phyloP scores from a whole-genome alignment of 2,888 invertebrate species.

The Operophtera brumata region DNA sequence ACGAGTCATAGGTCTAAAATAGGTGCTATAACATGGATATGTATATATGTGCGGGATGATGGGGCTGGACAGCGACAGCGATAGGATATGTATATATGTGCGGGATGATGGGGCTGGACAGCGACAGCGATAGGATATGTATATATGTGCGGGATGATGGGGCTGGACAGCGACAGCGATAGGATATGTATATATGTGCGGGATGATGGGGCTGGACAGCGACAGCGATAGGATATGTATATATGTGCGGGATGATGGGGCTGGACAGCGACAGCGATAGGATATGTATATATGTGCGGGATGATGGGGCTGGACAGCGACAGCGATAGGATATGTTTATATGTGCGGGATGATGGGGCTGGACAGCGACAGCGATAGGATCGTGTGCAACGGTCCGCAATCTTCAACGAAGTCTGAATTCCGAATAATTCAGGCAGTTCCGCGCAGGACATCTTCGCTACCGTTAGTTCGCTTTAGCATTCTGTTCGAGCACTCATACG shows the following conservation, averaged over 20 bases:
- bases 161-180: conserved; percentile 39
- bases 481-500: conserved; percentile 53
- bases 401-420: conserved; percentile 55
- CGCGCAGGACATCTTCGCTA: conserved; percentile 59
- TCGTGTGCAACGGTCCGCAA: conserved; percentile 49
- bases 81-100: conserved; percentile 33
- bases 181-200: conserved; percentile 25
- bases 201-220: conserved; percentile 33
- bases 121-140: conserved; percentile 38
- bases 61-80: conserved; percentile 35
- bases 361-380: conserved; percentile 43
- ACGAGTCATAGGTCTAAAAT: neutral
- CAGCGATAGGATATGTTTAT: neutral
- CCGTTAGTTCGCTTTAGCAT: conserved; percentile 70
- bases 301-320: conserved; percentile 34
- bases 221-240: conserved; percentile 35
- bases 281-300: conserved; percentile 11
- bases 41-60: neutral
- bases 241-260: conserved; percentile 1
- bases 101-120: conserved; percentile 29
- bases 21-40: no score
- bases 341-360: conserved; percentile 4
- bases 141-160: neutral
- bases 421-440: conserved; percentile 76
- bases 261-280: conserved; percentile 42